Base-by-base conservation (phyloP, 2,888 invertebrate species). In the Synanthedon formicaeformis region DNA sequence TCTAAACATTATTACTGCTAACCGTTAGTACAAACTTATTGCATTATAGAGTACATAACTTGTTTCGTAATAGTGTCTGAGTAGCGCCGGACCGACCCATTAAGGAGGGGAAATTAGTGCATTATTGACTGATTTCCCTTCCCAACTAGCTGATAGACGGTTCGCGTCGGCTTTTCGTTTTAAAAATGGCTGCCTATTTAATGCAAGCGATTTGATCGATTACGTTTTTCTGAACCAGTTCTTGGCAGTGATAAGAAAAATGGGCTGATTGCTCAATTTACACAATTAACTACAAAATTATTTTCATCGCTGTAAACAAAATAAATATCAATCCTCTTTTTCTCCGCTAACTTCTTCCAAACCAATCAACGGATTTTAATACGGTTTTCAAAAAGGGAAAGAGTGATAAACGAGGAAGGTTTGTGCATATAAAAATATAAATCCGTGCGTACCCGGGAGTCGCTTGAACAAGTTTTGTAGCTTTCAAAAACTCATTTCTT, bases 81-180 rank as follows among this genome's bases (percentile, higher is more conserved):
- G 69, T 67, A 67, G 66, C 64, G 70, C 71, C 66, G 71, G 71
- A 73, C 78, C 76, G 70, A 63, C 73, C 82, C 75, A 87, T 84
- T 85, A 81, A 82, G 80, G 76, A 82, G 72, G 81, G 86, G 87
- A 87, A 86, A 86, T 87, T 81, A 86, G 86, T 85, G 81, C 81
- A 87, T 87, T 84, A 87, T 87, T 83, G 84, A 85, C 84, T 86
- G 81, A 86, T 87, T 87, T 86, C 87, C 86, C 81, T 75, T 81
- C 76, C 75, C 76, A 81, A 85, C 83, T 84, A 78, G 78, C 69
- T 78, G 78, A 75, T 77, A 77, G 81, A 74, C 76, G 78, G 65
- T 67, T 66, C 67, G 69, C 63, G 53, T 27, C 61, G 65, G 74
- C 73, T 71, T 73, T 75, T 75, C 77, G 75, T 75, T 78, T 80